Conservation (phyloP, 2,113 vertebrate genomes). For the Podarcis muralis region DNA sequence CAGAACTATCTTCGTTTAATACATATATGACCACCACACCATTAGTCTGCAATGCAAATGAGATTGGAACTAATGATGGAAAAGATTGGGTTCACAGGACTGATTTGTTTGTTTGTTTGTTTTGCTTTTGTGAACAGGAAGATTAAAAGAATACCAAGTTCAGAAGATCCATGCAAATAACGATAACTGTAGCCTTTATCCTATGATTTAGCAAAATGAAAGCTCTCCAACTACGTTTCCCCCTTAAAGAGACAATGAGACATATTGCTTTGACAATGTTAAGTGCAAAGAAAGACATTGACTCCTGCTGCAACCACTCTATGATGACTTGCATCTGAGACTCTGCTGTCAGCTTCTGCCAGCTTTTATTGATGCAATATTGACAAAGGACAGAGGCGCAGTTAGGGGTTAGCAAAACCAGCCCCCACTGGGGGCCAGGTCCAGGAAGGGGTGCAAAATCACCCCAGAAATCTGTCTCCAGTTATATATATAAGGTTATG, state of each 20-base stretch:
- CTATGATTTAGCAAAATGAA: background rate
- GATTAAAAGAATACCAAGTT: fast-evolving
- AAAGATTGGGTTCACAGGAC: background rate
- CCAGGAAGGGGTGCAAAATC: too few relatives aligned
- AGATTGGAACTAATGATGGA: background rate
- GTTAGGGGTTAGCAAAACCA: too few relatives aligned
- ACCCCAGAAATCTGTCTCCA: too few relatives aligned
- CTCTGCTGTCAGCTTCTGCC: background rate
- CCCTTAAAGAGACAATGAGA: background rate
- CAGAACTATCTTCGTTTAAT: background rate
- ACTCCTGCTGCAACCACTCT: too few relatives aligned
- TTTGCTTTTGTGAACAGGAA: background rate
- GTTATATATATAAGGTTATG: too few relatives aligned
- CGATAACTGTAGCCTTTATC: background rate
- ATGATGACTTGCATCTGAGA: background rate
- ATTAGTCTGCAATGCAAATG: background rate
- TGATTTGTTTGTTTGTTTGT: background rate
- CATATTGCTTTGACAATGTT: background rate
- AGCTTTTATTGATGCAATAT: background rate
- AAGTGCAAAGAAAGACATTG: background rate
- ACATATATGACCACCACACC: background rate
- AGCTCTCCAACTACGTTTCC: background rate
- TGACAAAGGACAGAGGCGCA: too few relatives aligned
- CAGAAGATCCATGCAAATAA: background rate
- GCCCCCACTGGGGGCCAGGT: too few relatives aligned